Conservation (phyloP, 2,113 vertebrate species). For the Syngnathus floridae region DNA sequence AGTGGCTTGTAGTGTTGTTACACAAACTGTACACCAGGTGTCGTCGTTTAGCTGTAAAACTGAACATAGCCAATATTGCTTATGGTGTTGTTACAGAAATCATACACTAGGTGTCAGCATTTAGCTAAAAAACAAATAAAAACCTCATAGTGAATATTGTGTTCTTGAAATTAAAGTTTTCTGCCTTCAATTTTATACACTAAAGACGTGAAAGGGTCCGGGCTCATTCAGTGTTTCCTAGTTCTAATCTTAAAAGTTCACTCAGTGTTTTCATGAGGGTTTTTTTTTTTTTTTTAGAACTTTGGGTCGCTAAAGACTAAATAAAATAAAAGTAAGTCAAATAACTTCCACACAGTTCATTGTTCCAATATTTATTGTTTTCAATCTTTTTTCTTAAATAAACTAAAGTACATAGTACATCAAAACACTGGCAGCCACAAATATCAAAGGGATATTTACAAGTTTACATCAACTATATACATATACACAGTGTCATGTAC, state of each 20-base stretch:
- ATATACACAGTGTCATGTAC: conserved; percentile 56
- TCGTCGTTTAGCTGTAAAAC: too few species aligned
- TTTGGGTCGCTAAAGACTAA: too few species aligned
- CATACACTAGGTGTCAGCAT: conserved; percentile 16
- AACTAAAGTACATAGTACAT: conserved; percentile 43
- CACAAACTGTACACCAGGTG: conserved; percentile 14
- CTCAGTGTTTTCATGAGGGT: background rate
- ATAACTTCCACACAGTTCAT: conserved; percentile 10
- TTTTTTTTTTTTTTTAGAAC: too few species aligned
- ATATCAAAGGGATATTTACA: conserved; percentile 63
- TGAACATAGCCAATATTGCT: too few species aligned
- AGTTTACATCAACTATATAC: conserved; percentile 58
- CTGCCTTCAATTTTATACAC: background rate
- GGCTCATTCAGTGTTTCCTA: too few species aligned
- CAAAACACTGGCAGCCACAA: conserved; percentile 40
- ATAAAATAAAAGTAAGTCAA: too few species aligned
- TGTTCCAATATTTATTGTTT: conserved; percentile 63
- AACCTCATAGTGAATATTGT: too few species aligned
- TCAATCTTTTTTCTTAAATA: conserved; percentile 54
- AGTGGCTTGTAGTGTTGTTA: background rate
- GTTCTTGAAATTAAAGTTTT: background rate
- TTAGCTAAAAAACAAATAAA: too few species aligned
- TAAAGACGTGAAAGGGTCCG: background rate
- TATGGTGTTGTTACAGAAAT: background rate
- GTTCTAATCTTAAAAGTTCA: background rate